Evolutionary conservation across 2,797 vertebrate species (phyloP), one percentile per base, ranked within the genome.

Genomic region (Lithobates sylvaticus): DNA sequence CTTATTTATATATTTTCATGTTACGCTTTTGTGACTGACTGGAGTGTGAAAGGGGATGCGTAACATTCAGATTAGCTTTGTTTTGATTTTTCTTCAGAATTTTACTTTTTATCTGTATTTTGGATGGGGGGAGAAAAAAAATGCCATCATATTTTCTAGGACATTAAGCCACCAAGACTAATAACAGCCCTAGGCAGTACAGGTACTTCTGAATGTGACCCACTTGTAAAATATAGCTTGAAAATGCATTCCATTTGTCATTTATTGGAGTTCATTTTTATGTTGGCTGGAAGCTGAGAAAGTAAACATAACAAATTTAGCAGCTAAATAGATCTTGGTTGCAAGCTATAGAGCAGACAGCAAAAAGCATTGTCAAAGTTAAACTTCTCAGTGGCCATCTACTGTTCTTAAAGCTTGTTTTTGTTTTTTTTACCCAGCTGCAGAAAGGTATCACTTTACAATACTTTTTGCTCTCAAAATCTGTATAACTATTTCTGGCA

Each of bases 161-260:
- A 29, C 70, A 74, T 77, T 39, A 65, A 78, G 76, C 27, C 70
- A 42, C 36, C 32, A 34, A 71, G 32, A 36, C 29, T 77, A 36
- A 36, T 39, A 42, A 64, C 42, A 34, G 26, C 32, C 34, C 26
- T 78, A 15, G 34, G 58, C 75, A 64, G 5, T 16, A 42, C 34
- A 26, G 34, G 36, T 42, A 36, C 7, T 78, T 26, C 26, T 78
- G 23, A 39, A 16, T 78, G 58, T 39, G 58, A 67, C 76, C 61
- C 32, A 61, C 44, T 68, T 47, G 67, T 64, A 78, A 68, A 15
- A 68, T 67, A 18, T 26, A 39, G 50, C 50, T 54, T 54, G 12
- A 61, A 61, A 61, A 61, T n/a, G 54, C 21, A 61, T 61, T 61
- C 54, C 21, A 61, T 61, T 61, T 61, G 32, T 32, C 67, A 69